Conservation (phyloP, 2,888 invertebrate species). For the Spatulosminthurus flaviceps region DNA sequence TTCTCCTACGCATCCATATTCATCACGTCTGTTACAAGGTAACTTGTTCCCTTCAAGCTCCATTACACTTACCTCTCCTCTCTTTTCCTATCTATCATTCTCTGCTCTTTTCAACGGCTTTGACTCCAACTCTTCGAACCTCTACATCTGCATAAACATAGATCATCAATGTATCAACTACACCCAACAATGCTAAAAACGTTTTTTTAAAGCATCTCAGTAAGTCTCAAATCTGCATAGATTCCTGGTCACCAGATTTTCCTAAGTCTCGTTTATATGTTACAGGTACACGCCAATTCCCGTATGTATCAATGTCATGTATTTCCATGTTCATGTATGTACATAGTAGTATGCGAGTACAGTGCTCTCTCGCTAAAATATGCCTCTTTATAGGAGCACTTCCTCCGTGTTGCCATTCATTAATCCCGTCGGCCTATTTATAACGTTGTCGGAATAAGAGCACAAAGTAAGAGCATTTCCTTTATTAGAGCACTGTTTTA, state of each 20-base stretch:
- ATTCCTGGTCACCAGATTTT: neutral
- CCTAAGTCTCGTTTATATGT: neutral
- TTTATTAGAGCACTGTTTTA: no score
- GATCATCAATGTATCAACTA: constrained; percentile 1
- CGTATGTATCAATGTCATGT: no score
- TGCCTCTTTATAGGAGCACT: no score
- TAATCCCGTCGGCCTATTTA: no score
- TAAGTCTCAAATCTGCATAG: neutral
- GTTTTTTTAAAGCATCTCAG: neutral
- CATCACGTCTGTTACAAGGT: constrained; percentile 40
- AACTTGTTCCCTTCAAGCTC: constrained; percentile 22
- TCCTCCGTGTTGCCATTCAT: no score
- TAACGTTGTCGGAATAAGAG: no score
- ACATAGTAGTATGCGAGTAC: no score
- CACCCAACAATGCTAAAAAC: neutral
- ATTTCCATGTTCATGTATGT: no score
- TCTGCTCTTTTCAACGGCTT: neutral
- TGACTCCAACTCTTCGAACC: neutral
- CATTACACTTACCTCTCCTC: neutral
- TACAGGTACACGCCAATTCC: no score
- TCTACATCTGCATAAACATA: constrained; percentile 9
- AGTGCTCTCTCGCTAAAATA: no score
- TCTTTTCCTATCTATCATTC: neutral
- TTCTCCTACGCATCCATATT: constrained; percentile 45
- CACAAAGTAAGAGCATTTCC: no score